Conservation (phyloP, 2,797 vertebrate genomes). For the Oreochromis grahami region DNA sequence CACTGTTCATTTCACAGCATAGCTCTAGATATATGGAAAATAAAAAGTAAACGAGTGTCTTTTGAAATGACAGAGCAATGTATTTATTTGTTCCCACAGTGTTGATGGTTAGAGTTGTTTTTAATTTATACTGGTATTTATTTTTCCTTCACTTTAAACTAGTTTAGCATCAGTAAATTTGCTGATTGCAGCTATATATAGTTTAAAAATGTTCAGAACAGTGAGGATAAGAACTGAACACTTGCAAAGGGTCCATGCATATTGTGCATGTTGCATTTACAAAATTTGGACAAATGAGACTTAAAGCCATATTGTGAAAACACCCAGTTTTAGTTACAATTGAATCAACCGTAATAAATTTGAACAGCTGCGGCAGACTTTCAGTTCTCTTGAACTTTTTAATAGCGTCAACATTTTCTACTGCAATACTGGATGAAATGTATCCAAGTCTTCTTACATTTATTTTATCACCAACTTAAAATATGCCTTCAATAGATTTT, state of each 20-base stretch:
- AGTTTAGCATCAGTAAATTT: not conserved
- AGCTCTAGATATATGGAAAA: not conserved
- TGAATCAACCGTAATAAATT: not conserved
- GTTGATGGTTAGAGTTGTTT: not conserved
- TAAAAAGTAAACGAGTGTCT: not conserved
- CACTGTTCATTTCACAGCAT: not conserved
- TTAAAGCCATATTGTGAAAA: not conserved
- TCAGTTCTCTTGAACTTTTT: not conserved
- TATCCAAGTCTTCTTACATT: not conserved
- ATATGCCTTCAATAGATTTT: not conserved
- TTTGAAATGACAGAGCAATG: not conserved
- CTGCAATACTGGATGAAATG: not conserved
- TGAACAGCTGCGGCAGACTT: not conserved
- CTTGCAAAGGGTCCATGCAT: not conserved
- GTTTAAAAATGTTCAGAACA: not conserved
- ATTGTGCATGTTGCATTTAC: not conserved
- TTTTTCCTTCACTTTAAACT: not conserved
- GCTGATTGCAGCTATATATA: not conserved
- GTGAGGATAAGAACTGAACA: not conserved
- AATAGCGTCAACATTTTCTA: not conserved
- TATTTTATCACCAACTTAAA: not conserved
- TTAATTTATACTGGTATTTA: not conserved
- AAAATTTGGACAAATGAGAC: not conserved
- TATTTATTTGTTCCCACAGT: not conserved
- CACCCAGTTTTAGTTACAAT: not conserved